phyloP scores from a whole-genome alignment of 2,797 vertebrate species.

The Limnodromus scolopaceus region DNA sequence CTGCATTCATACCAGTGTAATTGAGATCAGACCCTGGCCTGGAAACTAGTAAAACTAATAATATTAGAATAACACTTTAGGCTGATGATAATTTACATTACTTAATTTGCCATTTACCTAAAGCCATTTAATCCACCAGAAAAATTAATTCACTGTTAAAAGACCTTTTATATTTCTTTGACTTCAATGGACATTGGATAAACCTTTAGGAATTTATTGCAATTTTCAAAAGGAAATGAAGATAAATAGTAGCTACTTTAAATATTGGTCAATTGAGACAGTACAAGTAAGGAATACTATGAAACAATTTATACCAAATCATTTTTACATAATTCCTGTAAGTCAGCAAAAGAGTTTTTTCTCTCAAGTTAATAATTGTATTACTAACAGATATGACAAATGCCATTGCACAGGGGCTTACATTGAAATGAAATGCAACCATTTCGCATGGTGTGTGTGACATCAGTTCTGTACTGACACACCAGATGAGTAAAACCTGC shows the following conservation, averaged over 20 bases:
- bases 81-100: conserved; percentile 28
- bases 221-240: background rate
- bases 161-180: background rate
- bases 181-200: background rate
- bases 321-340: background rate
- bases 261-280: background rate
- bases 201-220: background rate
- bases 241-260: background rate
- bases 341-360: background rate
- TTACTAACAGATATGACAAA: background rate
- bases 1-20: background rate
- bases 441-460: background rate
- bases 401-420: background rate
- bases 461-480: background rate
- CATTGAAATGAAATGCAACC: background rate
- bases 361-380: background rate
- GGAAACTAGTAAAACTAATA: conserved; percentile 12
- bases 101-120: conserved; percentile 30
- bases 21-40: background rate
- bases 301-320: background rate
- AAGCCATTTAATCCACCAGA: background rate
- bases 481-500: background rate
- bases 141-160: conserved; percentile 2
- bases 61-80: conserved; percentile 12
- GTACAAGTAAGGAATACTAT: background rate